Percentiles rank a stretch among this genome's conserved stretches.
phyloP scores from a whole-genome alignment of 2,113 vertebrate genomes.

The Dendrocopos noguchii region DNA sequence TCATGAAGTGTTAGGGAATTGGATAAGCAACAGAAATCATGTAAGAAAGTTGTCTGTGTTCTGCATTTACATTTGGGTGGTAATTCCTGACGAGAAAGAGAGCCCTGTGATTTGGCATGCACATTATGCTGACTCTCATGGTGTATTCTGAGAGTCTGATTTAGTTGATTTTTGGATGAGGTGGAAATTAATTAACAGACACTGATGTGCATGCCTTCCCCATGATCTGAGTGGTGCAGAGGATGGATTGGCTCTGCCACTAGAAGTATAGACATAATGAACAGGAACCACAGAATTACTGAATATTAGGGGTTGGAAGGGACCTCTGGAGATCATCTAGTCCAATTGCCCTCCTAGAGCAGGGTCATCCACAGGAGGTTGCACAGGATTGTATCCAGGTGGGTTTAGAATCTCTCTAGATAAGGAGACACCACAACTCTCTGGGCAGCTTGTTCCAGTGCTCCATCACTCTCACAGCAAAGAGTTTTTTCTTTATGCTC shows the following conservation, averaged over 20 bases:
- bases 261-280: accelerated
- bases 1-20: neutral
- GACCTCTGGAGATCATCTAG: too few species aligned
- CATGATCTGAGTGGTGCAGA: neutral
- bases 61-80: neutral
- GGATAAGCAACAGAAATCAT: slow-evolving; percentile 4
- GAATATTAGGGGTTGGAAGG: too few species aligned
- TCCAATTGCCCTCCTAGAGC: too few species aligned
- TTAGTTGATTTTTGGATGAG: slow-evolving; percentile 8
- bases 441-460: too few species aligned
- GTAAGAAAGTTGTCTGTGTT: slow-evolving; percentile 4
- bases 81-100: neutral
- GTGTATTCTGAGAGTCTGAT: neutral
- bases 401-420: too few species aligned
- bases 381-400: too few species aligned
- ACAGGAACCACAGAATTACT: neutral
- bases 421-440: too few species aligned
- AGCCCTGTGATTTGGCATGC: neutral
- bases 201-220: neutral
- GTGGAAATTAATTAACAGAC: neutral
- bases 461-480: too few species aligned
- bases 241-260: neutral
- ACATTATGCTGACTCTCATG: neutral
- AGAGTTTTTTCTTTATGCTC: too few species aligned
- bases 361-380: too few species aligned